These are phyloP conservation scores for Mechanitis mazaeus DNA, from an alignment of 2,888 invertebrate genomes.

Conservation along the genomic window DNA sequence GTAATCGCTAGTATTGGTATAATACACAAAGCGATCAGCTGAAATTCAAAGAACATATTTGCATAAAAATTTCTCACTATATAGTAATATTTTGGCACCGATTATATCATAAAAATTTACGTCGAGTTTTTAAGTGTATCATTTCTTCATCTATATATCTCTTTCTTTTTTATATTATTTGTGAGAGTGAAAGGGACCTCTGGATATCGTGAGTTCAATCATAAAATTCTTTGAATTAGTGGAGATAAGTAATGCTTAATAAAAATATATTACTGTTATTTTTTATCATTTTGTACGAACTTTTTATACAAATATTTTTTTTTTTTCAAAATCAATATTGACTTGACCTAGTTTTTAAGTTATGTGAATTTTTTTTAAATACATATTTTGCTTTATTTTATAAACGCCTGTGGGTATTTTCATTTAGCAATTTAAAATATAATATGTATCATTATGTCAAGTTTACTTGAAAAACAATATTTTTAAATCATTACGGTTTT, in stretches of 20 bases:
- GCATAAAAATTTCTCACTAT: slow-evolving; percentile 24
- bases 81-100: slow-evolving; percentile 38
- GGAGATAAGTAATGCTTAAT: slow-evolving; percentile 53
- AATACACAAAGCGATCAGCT: too few relatives aligned
- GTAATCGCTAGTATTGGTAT: neutral
- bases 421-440: too few relatives aligned
- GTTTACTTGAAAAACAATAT: neutral
- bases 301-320: neutral
- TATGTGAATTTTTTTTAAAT: neutral
- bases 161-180: slow-evolving; percentile 21
- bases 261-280: slow-evolving; percentile 25
- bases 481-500: neutral
- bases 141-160: slow-evolving; percentile 41
- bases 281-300: slow-evolving; percentile 8
- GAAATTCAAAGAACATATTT: slow-evolving; percentile 17
- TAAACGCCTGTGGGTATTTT: too few relatives aligned
- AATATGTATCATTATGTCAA: neutral
- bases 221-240: slow-evolving; percentile 58
- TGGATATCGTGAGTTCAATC: slow-evolving; percentile 30
- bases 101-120: slow-evolving; percentile 64
- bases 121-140: slow-evolving; percentile 56
- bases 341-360: neutral
- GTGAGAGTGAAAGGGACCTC: slow-evolving; percentile 40
- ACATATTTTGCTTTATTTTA: too few relatives aligned
- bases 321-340: slow-evolving; percentile 1